Percentiles rank a stretch among this genome's conserved stretches.
These are phyloP conservation scores for Platichthys flesus DNA, from an alignment of 2,113 vertebrate genomes.

Conservation along the genomic window DNA sequence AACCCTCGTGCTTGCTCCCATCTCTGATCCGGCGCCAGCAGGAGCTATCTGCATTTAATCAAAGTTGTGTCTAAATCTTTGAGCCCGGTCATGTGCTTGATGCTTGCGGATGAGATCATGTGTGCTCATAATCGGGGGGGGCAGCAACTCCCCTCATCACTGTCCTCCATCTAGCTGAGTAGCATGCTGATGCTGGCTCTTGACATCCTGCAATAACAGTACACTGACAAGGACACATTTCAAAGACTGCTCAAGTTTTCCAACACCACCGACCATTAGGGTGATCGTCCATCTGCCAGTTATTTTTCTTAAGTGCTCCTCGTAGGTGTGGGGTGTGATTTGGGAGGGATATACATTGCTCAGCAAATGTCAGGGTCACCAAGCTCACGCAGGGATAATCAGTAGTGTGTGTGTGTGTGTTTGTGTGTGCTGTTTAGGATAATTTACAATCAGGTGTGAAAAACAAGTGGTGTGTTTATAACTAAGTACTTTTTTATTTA, in stretches of 20 bases:
- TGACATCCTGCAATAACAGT: background rate
- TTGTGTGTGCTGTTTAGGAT: background rate
- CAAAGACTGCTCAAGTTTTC: constrained; percentile 4
- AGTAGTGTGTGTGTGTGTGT: constrained; percentile 11
- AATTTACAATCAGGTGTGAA: constrained; percentile 27
- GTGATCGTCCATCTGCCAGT: constrained; percentile 14
- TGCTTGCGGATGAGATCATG: constrained; percentile 22
- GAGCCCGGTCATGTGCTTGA: constrained; percentile 18
- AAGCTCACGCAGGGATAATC: background rate
- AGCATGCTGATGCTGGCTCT: constrained; percentile 2
- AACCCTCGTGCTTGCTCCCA: constrained; percentile 18
- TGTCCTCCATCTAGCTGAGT: background rate
- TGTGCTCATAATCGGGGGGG: constrained; percentile 12
- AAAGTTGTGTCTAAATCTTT: constrained; percentile 22
- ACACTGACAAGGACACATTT: constrained; percentile 36
- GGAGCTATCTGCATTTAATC: constrained; percentile 49
- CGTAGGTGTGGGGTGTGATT: background rate
- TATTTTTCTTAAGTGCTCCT: constrained; percentile 28
- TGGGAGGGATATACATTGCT: background rate
- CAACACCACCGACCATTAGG: constrained; percentile 5
- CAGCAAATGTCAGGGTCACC: constrained; percentile 9
- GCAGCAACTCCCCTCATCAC: background rate
- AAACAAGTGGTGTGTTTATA: constrained; percentile 24
- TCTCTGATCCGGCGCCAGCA: constrained; percentile 38
- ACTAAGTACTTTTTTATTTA: background rate